phyloP scores from a whole-genome alignment of 2,797 vertebrate species.

The Silurus lanzhouensis region DNA sequence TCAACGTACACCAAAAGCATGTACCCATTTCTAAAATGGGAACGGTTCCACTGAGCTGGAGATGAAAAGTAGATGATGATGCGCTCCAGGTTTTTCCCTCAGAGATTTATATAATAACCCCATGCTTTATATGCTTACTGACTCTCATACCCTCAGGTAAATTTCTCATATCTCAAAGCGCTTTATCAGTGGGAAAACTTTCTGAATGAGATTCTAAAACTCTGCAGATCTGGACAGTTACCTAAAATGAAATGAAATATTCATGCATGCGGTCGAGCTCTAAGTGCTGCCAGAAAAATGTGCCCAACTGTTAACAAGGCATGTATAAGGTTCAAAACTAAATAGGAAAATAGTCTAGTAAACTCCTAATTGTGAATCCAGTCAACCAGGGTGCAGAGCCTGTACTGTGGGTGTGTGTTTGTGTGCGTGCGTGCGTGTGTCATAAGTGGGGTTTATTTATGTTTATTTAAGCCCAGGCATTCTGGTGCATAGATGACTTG shows the following conservation, averaged over 20 bases:
- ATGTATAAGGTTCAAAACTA: slow-evolving; percentile 7
- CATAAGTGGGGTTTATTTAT: slow-evolving; percentile 2
- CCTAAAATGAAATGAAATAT: background rate
- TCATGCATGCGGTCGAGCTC: background rate
- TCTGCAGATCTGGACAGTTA: slow-evolving; percentile 2
- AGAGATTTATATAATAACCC: background rate
- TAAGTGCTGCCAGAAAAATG: slow-evolving; percentile 27
- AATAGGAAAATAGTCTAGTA: slow-evolving; percentile 8
- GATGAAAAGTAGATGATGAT: background rate
- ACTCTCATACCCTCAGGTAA: background rate
- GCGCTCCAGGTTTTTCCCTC: background rate
- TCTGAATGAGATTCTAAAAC: background rate
- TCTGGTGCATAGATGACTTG: slow-evolving; percentile 36
- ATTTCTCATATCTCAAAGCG: slow-evolving; percentile 15
- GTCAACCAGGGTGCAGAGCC: slow-evolving; percentile 46
- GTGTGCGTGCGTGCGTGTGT: background rate
- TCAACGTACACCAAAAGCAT: background rate
- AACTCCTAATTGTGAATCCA: slow-evolving; percentile 22
- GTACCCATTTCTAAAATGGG: slow-evolving; percentile 6
- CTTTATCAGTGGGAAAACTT: slow-evolving; percentile 10
- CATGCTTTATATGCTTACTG: background rate
- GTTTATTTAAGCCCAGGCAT: slow-evolving; percentile 18
- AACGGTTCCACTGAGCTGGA: slow-evolving; percentile 1
- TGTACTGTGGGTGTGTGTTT: background rate
- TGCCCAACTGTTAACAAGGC: slow-evolving; percentile 23